Evolutionary conservation across 1,140 invertebrate genomes (phyloP), one percentile per base, ranked within the genome.

Genomic region (Pachypeltis micranthus): DNA sequence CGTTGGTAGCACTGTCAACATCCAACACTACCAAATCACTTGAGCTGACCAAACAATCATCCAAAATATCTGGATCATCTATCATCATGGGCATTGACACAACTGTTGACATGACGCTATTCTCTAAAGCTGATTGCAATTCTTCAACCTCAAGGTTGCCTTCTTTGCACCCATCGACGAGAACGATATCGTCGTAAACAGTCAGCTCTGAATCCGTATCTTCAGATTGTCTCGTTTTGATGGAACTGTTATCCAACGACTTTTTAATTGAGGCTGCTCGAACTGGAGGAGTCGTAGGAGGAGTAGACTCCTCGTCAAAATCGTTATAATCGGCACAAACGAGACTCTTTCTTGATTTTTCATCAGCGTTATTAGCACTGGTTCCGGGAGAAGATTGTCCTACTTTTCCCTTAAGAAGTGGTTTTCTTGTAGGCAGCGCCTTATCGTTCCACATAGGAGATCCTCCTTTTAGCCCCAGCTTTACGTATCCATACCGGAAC

Each of bases 401-500:
- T 7, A 61, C 34, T 44, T 51, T 51, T 21, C 59, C 59, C 26
- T 47, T 61, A 16, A 59, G 24, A 12, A 60, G 31, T 21, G 65
- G 51, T 61, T 63, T 65, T 47, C 77, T 78, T n/a, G n/a, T n/a
- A 58, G 2, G 72, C 71, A 58, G 75, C 72, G 1, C 74, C 59
- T 57, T 63, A 21, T 62, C 62, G 51, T 67, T 69, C 82, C 85
- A 87, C 78, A 87, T 85, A 0, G 86, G 86, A 0, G 83, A 81
- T 1, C 87, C 87, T 10, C 87, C 87, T 65, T 81, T 74, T 1
- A 89, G 74, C 2, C 85, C 87, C 1, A 85, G 71, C 67, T 82
- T 82, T 59, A 80, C 76, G 69, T 81, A 84, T 16, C 77, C 77
- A 80, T 79, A 63, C 73, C 71, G 1, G 70, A 72, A 2, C n/a